Evolutionary conservation across 1,140 invertebrate genomes (phyloP).

Genomic region (Scylla paramamosain): DNA sequence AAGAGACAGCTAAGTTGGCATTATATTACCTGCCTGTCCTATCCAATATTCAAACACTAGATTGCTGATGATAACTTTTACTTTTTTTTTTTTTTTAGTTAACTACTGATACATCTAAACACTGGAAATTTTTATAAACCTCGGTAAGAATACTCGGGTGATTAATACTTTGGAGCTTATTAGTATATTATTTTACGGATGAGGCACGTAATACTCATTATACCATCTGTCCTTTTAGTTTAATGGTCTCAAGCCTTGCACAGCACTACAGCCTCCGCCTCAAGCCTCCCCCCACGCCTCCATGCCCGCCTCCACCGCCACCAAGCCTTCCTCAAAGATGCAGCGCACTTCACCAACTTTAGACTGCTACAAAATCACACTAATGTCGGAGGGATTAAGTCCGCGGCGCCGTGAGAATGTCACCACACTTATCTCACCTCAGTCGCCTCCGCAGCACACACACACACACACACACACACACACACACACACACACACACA

Average conservation of each 20-base stretch:
- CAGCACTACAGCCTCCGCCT: not conserved
- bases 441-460: not conserved
- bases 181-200: not conserved
- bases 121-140: too few relatives aligned
- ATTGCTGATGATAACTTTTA: too few relatives aligned
- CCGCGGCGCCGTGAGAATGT: not conserved
- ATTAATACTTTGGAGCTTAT: too few relatives aligned
- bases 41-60: too few relatives aligned
- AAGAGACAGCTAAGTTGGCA: too few relatives aligned
- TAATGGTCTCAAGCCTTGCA: not conserved
- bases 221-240: not conserved
- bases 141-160: too few relatives aligned
- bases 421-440: not conserved
- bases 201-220: not conserved
- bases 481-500: slow-evolving; percentile 22
- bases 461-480: slow-evolving; percentile 1
- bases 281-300: not conserved
- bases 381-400: not conserved
- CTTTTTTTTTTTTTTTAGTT: too few relatives aligned
- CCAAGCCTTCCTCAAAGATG: not conserved
- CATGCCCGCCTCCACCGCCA: not conserved
- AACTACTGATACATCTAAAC: too few relatives aligned
- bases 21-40: too few relatives aligned
- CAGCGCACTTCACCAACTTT: not conserved
- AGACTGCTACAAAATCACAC: not conserved